Base-by-base conservation (phyloP, 2,113 vertebrate genomes). In the Synchiropus splendidus region DNA sequence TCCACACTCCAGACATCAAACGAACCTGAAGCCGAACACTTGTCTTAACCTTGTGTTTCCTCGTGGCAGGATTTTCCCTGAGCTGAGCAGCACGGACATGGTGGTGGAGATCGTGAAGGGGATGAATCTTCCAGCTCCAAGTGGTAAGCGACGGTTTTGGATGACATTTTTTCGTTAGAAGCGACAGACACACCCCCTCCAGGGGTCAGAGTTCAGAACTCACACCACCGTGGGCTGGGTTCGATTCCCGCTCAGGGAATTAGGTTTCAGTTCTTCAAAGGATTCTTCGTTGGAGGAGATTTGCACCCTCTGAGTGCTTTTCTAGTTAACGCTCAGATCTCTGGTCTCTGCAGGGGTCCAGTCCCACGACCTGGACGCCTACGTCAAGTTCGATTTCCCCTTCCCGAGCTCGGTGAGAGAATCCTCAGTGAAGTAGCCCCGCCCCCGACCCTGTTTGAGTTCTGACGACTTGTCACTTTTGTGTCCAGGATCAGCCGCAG, bases 41-140 rank as follows among this genome's bases (percentile, higher is more conserved):
- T 30, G 2, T 39, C 6, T 16, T 14, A 36, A 6, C 11, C 1
- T 33, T 18, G 5, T 4, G 6, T 17, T 31, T 10, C 13, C 34
- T 53, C 14, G n/a, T 47, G 36, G 36, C 69, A 98, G 94, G 79
- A 92, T 98, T 60, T 97, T 97, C 82, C 89, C 94, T 32, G 93
- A 98, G 50, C 89, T 98, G 56, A 97, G 85, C 79, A 97, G 94
- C 68, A 97, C 90, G 45, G 94, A 97, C 70, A 92, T 97, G 93
- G 88, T 96, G 18, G 86, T 98, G 6, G 54, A 89, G 21, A 78
- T 98, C 16, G 88, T 96, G 13, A 89, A 87, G 64, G 93, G 89
- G 12, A 92, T 98, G 84, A 97, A 97, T 67, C 86, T 98, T 30
- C 93, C 93, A 21, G 88, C 91, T 57, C 94, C 94, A 0, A 83